Percentiles rank a stretch among this genome's conserved stretches.
Evolutionary conservation across 37 sponge, comb jelly and placozoan species (phyloP).

Genomic region (Oopsacas minuta): DNA sequence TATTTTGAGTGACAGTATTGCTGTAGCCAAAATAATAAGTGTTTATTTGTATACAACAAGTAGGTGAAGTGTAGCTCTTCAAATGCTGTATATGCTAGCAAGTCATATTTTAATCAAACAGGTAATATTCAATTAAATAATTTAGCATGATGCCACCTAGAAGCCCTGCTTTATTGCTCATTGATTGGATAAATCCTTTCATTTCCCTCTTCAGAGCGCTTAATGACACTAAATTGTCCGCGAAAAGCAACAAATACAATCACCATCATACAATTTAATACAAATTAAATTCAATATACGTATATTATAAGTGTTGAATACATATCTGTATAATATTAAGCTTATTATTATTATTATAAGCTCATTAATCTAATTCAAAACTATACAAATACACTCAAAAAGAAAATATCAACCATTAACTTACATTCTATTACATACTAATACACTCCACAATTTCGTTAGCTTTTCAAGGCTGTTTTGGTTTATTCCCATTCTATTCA

Average conservation of each 20-base stretch:
- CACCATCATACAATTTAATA: too few species aligned
- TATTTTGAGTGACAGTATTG: not conserved
- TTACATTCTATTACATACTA: not conserved
- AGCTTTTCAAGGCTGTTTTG: not conserved
- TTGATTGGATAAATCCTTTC: too few species aligned
- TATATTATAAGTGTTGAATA: too few species aligned
- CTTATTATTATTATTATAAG: too few species aligned
- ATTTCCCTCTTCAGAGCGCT: too few species aligned
- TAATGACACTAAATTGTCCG: too few species aligned
- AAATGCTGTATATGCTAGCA: not conserved
- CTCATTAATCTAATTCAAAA: not conserved
- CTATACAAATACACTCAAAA: conserved; percentile 3
- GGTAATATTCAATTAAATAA: not conserved
- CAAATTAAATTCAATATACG: too few species aligned
- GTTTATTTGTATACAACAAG: not conserved
- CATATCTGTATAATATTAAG: too few species aligned
- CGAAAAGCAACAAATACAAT: too few species aligned
- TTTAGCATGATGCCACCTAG: not conserved
- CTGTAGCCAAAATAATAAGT: not conserved
- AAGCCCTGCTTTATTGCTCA: not conserved
- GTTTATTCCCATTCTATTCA: conserved; percentile 44
- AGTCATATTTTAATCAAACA: not conserved
- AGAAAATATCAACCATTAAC: not conserved
- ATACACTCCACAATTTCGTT: not conserved
- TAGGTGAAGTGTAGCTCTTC: not conserved